Conservation (phyloP, 2,797 vertebrate species). For the Xiphophorus birchmanni region DNA sequence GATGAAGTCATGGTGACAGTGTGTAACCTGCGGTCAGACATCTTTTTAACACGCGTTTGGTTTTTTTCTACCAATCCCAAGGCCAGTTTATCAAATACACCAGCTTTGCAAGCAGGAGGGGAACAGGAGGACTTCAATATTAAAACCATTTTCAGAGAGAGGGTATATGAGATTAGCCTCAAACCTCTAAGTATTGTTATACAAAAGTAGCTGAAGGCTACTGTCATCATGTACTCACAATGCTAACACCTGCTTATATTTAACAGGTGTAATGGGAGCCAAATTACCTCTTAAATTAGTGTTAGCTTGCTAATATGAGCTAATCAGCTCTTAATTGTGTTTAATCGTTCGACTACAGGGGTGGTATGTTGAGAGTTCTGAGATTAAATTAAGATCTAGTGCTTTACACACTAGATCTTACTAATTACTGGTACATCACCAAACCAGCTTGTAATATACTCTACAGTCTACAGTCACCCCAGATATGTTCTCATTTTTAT, state of each 20-base stretch:
- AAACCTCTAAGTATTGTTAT: constrained; percentile 3
- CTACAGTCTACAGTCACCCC: background rate
- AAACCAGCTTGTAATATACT: too few species aligned
- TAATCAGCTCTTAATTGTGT: background rate
- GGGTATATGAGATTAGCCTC: background rate
- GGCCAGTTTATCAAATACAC: constrained; percentile 44
- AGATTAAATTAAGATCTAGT: background rate
- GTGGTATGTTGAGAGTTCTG: background rate
- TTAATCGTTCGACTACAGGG: background rate
- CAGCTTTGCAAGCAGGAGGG: constrained; percentile 13
- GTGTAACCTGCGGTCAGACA: constrained; percentile 52
- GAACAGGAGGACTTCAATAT: background rate
- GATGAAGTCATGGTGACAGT: constrained; percentile 78
- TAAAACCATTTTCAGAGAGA: background rate
- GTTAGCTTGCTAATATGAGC: background rate
- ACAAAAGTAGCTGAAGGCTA: background rate
- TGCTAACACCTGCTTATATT: constrained; percentile 7
- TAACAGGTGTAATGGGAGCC: constrained; percentile 11
- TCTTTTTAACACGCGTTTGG: constrained; percentile 61
- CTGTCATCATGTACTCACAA: constrained; percentile 7
- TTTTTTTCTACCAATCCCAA: constrained; percentile 44
- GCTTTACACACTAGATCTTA: too few species aligned
- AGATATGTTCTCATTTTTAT: background rate
- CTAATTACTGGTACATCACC: too few species aligned
- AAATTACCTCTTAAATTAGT: constrained; percentile 9